Base-by-base conservation (phyloP, 2,113 vertebrate species). In the Etheostoma spectabile region DNA sequence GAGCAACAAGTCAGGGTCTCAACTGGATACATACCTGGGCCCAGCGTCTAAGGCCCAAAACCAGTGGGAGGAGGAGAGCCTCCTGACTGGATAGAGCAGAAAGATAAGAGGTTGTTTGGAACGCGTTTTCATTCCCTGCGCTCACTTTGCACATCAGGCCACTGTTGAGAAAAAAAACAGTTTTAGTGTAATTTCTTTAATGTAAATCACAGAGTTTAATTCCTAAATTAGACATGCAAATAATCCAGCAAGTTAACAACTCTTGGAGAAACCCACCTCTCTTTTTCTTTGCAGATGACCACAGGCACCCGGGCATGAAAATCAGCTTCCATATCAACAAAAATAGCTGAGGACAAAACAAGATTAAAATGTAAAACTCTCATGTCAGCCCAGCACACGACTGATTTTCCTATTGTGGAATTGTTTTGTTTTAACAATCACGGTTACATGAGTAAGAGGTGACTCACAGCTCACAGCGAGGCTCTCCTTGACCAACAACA, bases 61-160 rank as follows among this genome's bases (percentile, higher is more conserved):
- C 96, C 91, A 99, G 91, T 46, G 96, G 93, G 77, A 95, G 81
- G 4, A 98, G 82, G 79, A 91, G 90, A 63, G 86, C 93, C 77
- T 98, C 96, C 48, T 86, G 85, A 53, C 86, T 95, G 78, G 93
- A 95, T 57, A 99, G 91, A 3, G 95, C 77, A 66, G 95, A 92
- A 87, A 99, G 93, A 86, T 96, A 97, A 57, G 95, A 94, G 78
- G 97, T 96, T 56, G 97, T 97, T 62, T 97, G 94, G 91, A 93
- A 97, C 7, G 97, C 97, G 7, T 95, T 97, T 92, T 98, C 97
- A 93, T 98, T 99, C 73, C 97, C 97, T 68, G 97, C 97, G 70
- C 97, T 98, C 90, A 99, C 96, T 97, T 96, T 97, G 94, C 97
- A 98, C 86, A 96, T 75, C 87, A 97, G 95, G 86, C 96, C 97